Percentiles rank a stretch among this genome's conserved stretches.
Evolutionary conservation across 1,140 invertebrate genomes (phyloP).

Genomic region (Bombus superbus): DNA sequence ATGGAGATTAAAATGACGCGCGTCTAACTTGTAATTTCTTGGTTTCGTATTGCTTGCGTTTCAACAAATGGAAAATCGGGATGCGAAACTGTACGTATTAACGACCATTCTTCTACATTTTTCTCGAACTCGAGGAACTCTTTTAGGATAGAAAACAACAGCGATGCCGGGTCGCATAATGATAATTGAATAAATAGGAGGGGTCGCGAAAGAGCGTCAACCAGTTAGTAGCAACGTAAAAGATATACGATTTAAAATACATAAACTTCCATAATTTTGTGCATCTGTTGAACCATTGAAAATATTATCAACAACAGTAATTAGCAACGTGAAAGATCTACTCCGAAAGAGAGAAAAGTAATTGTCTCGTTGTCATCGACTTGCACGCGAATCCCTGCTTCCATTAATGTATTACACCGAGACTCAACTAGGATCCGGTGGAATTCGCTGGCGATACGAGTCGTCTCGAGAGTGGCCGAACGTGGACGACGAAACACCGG

Average conservation of each 20-base stretch:
- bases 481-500: conserved; percentile 47
- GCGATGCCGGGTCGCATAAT: too few species aligned
- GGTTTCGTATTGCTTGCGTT: too few species aligned
- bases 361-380: background rate
- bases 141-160: too few species aligned
- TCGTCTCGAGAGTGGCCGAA: conserved; percentile 37
- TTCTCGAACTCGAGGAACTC: too few species aligned
- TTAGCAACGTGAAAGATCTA: background rate
- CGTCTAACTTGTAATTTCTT: too few species aligned
- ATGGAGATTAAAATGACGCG: background rate
- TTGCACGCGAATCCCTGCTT: background rate
- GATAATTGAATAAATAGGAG: too few species aligned
- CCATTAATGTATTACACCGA: conserved; percentile 28
- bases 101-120: too few species aligned
- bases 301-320: background rate
- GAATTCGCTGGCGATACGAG: conserved; percentile 15
- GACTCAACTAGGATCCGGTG: background rate
- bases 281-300: background rate
- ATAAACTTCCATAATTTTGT: background rate
- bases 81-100: too few species aligned
- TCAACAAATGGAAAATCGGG: too few species aligned
- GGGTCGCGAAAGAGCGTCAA: too few species aligned
- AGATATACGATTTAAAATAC: background rate
- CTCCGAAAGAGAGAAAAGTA: background rate
- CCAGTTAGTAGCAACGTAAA: background rate